Conservation (phyloP, 2,888 invertebrate species). For the Rotaria socialis region DNA sequence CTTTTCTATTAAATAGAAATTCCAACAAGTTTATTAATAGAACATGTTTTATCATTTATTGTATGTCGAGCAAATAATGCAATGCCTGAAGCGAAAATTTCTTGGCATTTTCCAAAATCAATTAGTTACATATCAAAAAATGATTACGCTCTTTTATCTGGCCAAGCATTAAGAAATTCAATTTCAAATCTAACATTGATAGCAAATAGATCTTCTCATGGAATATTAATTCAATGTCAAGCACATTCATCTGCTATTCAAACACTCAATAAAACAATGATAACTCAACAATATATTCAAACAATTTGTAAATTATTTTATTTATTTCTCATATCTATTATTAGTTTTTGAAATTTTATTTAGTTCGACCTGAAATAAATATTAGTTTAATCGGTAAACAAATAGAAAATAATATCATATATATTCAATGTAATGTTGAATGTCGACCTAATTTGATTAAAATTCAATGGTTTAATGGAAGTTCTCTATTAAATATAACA, state of each 20-base stretch:
- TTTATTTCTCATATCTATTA: too few relatives aligned
- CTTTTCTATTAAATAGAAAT: too few relatives aligned
- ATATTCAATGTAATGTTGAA: background rate
- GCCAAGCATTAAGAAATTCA: background rate
- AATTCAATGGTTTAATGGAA: background rate
- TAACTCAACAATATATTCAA: slow-evolving; percentile 19
- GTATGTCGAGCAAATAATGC: background rate
- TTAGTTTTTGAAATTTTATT: background rate
- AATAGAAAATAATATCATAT: background rate
- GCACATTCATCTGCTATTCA: background rate
- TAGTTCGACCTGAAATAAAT: background rate
- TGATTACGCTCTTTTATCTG: background rate
- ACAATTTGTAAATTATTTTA: background rate
- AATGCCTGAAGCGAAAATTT: background rate
- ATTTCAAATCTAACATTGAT: background rate
- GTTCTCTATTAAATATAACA: background rate
- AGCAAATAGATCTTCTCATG: background rate
- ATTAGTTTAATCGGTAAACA: background rate
- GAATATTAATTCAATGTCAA: background rate
- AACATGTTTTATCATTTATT: background rate
- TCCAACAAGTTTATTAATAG: background rate
- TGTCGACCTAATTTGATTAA: background rate
- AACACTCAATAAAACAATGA: background rate
- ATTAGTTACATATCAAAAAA: slow-evolving; percentile 1
- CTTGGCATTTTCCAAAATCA: slow-evolving; percentile 15